Percentiles rank a stretch among this genome's conserved stretches.
Conservation (phyloP, 2,888 invertebrate species). For the Xiphydria camelus region DNA sequence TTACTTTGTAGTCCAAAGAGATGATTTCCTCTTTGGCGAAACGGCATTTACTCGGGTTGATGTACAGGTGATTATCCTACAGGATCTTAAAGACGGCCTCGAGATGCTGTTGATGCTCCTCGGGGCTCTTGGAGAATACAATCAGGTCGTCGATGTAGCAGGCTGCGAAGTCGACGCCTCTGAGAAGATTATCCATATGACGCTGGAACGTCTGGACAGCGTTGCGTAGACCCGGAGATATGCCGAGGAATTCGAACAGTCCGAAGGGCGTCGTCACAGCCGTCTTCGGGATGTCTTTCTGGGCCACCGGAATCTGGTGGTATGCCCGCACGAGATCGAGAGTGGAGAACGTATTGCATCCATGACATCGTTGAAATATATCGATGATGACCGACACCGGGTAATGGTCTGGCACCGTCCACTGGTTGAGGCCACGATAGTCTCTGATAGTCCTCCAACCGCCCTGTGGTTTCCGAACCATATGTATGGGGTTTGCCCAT, state of each 20-base stretch:
- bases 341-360: constrained; percentile 22
- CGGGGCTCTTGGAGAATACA: constrained; percentile 6
- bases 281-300: constrained; percentile 35
- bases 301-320: constrained; percentile 33
- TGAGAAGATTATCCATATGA: constrained; percentile 42
- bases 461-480: constrained; percentile 11
- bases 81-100: constrained; percentile 20
- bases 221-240: neutral
- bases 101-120: constrained; percentile 27
- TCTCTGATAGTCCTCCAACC: constrained; percentile 16
- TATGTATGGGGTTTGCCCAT: constrained; percentile 11
- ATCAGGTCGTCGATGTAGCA: constrained; percentile 48
- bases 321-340: constrained; percentile 32
- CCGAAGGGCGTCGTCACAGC: constrained; percentile 39
- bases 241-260: constrained; percentile 25
- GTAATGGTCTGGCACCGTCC: constrained; percentile 34
- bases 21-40: constrained; percentile 7
- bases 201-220: constrained; percentile 53
- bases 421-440: neutral
- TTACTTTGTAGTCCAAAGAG: constrained; percentile 10
- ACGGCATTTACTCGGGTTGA: constrained; percentile 17
- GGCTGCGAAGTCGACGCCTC: constrained; percentile 40
- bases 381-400: constrained; percentile 36
- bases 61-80: constrained; percentile 10
- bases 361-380: constrained; percentile 19